phyloP scores from a whole-genome alignment of 2,113 vertebrate genomes.

The Sinocyclocheilus anshuiensis region DNA sequence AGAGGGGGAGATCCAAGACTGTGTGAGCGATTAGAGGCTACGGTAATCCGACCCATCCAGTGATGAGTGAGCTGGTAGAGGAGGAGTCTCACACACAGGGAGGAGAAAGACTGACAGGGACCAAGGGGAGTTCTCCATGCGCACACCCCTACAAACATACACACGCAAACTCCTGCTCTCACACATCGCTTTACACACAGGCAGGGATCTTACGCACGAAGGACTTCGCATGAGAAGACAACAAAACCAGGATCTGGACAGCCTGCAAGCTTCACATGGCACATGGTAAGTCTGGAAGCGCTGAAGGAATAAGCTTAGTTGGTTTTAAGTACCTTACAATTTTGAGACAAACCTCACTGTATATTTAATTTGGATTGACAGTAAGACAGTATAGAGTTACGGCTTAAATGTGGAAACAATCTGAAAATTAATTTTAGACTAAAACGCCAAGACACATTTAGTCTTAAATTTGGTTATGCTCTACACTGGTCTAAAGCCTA shows the following conservation, averaged over 20 bases:
- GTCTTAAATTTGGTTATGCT: no score
- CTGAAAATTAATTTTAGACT: no score
- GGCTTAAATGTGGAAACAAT: no score
- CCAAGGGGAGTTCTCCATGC: constrained; percentile 30
- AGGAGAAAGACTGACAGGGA: constrained; percentile 60
- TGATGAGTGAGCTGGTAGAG: constrained; percentile 64
- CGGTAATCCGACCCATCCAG: constrained; percentile 78
- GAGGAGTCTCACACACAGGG: constrained; percentile 50
- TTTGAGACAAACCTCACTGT: no score
- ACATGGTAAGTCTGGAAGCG: constrained; percentile 42
- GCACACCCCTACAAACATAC: constrained; percentile 32
- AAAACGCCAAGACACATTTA: no score
- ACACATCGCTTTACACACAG: constrained; percentile 29
- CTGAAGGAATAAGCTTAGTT: background rate
- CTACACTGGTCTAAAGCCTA: background rate
- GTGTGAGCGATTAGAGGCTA: constrained; percentile 72
- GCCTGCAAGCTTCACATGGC: constrained; percentile 12
- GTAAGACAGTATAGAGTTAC: no score
- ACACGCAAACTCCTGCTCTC: constrained; percentile 34
- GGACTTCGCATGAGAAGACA: constrained; percentile 21
- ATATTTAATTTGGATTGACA: no score
- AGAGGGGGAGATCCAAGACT: constrained; percentile 69
- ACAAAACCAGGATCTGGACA: constrained; percentile 28
- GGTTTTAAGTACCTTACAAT: constrained; percentile 3
- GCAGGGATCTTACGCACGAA: constrained; percentile 39